A percentile compares a stretch with the other conserved stretches of the same genome.
These are phyloP conservation scores for Lottia scabra DNA, from an alignment of 2,888 invertebrate genomes.

Conservation along the genomic window DNA sequence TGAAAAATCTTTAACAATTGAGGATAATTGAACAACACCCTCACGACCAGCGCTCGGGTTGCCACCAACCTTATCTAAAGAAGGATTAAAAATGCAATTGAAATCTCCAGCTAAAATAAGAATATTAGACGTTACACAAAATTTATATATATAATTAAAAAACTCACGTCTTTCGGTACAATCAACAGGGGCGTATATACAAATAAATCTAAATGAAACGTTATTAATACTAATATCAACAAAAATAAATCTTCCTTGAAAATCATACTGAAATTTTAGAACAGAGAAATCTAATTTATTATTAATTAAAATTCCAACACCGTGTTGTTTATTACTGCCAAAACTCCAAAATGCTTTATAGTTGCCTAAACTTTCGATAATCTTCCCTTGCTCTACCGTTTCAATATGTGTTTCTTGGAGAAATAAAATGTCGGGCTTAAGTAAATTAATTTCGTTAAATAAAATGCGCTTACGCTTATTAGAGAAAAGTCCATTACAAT, in stretches of 20 bases:
- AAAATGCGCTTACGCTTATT: too few species aligned
- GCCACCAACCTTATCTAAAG: conserved; percentile 9
- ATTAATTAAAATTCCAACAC: not conserved
- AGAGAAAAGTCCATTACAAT: too few species aligned
- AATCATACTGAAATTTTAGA: not conserved
- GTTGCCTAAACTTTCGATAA: not conserved
- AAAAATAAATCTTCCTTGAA: not conserved
- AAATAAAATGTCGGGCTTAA: not conserved
- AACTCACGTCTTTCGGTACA: not conserved
- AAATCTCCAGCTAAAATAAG: conserved; percentile 13
- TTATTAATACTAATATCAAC: not conserved
- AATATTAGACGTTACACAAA: not conserved
- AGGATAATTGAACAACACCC: not conserved
- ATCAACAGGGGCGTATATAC: conserved; percentile 7
- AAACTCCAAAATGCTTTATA: conserved; percentile 7
- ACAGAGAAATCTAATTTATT: not conserved
- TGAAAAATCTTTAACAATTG: not conserved
- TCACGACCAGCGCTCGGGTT: not conserved
- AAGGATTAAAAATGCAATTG: conserved; percentile 6
- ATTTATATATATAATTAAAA: not conserved
- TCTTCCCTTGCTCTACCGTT: not conserved
- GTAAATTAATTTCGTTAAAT: too few species aligned
- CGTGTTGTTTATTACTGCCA: not conserved
- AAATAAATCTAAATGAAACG: not conserved
- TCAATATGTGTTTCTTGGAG: conserved; percentile 10